Base-by-base conservation (phyloP, 2,113 vertebrate species). In the Ameiurus melas region DNA sequence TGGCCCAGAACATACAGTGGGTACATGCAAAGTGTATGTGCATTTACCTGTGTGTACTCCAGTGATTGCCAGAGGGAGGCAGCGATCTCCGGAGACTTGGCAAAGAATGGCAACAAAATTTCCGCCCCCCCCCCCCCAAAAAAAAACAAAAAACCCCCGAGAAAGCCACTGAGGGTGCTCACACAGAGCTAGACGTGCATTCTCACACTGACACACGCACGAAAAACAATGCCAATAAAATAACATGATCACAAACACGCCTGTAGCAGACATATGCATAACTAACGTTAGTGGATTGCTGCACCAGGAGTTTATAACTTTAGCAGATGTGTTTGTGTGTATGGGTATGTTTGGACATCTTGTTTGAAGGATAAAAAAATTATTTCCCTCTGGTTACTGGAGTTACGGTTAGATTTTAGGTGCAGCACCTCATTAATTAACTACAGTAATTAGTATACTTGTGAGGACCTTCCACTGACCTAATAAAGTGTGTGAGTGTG, bases 101-200 rank as follows among this genome's bases (percentile, higher is more conserved):
- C 97, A 87, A 99, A 99, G n/a, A n/a, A n/a, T n/a, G n/a, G n/a
- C n/a, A n/a, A n/a, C n/a, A n/a, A n/a, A n/a, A n/a, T n/a, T n/a
- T n/a, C n/a, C n/a, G n/a, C n/a, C n/a, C n/a, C n/a, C n/a, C n/a
- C n/a, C n/a, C n/a, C n/a, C n/a, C n/a, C n/a, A n/a, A n/a, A n/a
- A n/a, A n/a, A n/a, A n/a, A n/a, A n/a, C n/a, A n/a, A n/a, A n/a
- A n/a, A n/a, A n/a, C n/a, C n/a, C n/a, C n/a, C n/a, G n/a, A n/a
- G n/a, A n/a, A n/a, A n/a, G n/a, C n/a, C n/a, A 99, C 94, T 99
- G 98, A 12, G 98, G 97, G 83, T 99, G 98, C 87, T 99, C 98
- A 92, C 97, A 99, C 47, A 99, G 95, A 0, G 98, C 97, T 94
- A 99, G 92, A 0, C 98, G 97, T 17, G 98, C 98, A 30, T 98